phyloP scores from a whole-genome alignment of 2,888 invertebrate genomes.

The Limnephilus auricula region DNA sequence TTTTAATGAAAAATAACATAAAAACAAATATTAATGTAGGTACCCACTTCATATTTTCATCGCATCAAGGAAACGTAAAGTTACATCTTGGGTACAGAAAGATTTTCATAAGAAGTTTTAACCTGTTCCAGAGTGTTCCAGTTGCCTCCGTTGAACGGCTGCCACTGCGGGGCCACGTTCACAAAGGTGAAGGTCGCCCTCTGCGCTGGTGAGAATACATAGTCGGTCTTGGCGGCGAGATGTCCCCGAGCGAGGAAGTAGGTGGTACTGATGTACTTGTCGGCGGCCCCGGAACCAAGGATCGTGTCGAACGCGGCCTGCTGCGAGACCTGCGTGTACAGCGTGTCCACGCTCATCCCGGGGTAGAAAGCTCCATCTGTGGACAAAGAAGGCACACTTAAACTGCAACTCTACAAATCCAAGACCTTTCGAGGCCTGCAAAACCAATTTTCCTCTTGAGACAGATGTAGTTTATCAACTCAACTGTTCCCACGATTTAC shows the following conservation, averaged over 20 bases:
- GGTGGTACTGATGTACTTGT: constrained; percentile 73
- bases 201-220: constrained; percentile 79
- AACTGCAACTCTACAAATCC: background rate
- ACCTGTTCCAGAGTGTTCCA: constrained; percentile 78
- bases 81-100: background rate
- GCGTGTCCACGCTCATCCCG: constrained; percentile 55
- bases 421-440: background rate
- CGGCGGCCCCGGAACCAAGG: constrained; percentile 37
- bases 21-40: no score
- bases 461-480: background rate
- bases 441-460: background rate
- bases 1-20: no score
- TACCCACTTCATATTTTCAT: no score
- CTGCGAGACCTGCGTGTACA: constrained; percentile 60
- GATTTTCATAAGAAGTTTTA: constrained; percentile 68
- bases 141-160: constrained; percentile 79
- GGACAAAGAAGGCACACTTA: no score
- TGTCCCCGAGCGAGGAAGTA: constrained; percentile 80
- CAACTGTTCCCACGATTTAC: no score
- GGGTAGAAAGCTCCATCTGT: constrained; percentile 61
- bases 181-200: constrained; percentile 80
- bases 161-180: constrained; percentile 84
- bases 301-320: constrained; percentile 53
- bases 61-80: no score
- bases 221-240: constrained; percentile 80